A percentile compares a stretch with the other conserved stretches of the same genome.
These are phyloP conservation scores for Orussus abietinus DNA, from an alignment of 1,140 invertebrate genomes.

Conservation along the genomic window DNA sequence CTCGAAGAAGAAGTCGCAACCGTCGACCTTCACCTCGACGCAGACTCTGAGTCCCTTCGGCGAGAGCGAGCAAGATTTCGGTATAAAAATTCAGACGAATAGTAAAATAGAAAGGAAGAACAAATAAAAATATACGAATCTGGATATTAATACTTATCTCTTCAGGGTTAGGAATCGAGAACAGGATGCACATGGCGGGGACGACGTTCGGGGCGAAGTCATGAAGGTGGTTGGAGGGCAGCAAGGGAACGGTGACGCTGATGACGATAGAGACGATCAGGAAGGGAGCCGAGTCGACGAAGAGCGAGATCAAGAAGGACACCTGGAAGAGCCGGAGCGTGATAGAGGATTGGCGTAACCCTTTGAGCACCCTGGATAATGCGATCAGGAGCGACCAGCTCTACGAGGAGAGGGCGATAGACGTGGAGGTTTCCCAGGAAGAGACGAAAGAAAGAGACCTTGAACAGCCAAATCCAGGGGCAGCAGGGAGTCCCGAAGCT, in stretches of 20 bases:
- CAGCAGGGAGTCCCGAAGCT: background rate
- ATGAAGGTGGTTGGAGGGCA: constrained; percentile 51
- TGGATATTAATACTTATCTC: constrained; percentile 8
- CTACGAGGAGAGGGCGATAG: constrained; percentile 41
- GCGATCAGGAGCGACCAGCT: constrained; percentile 25
- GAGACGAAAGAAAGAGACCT: background rate
- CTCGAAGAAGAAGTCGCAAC: constrained; percentile 31
- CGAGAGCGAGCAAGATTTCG: constrained; percentile 44
- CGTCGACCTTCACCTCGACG: constrained; percentile 45
- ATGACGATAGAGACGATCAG: constrained; percentile 9
- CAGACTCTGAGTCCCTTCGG: constrained; percentile 44
- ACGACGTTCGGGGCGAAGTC: constrained; percentile 46
- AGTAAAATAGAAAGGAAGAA: too few species aligned
- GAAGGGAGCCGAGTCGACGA: constrained; percentile 1
- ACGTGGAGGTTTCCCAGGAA: constrained; percentile 22
- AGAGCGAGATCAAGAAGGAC: constrained; percentile 12
- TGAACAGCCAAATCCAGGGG: too few species aligned
- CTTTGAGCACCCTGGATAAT: constrained; percentile 12
- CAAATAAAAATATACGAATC: constrained; percentile 1
- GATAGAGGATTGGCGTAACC: constrained; percentile 40
- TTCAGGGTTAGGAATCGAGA: constrained; percentile 39
- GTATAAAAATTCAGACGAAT: constrained; percentile 30
- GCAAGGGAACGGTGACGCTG: constrained; percentile 24
- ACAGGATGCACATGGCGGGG: constrained; percentile 39
- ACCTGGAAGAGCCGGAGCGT: constrained; percentile 23